A percentile compares a stretch with the other conserved stretches of the same genome.
phyloP scores from a whole-genome alignment of 2,888 invertebrate genomes.

The Seira ritae region DNA sequence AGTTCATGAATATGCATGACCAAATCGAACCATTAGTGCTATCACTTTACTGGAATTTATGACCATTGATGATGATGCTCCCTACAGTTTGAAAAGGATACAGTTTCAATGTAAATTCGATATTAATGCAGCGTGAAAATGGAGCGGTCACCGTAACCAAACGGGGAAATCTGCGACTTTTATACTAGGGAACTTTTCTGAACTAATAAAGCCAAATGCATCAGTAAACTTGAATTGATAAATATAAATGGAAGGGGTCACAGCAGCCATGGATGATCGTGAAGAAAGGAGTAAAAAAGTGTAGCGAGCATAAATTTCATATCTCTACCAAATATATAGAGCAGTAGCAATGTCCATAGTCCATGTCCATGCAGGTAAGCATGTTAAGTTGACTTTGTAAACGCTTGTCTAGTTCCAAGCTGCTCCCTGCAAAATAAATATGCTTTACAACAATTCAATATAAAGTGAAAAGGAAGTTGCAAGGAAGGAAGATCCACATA shows the following conservation, averaged over 20 bases:
- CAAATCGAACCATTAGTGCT: slow-evolving; percentile 47
- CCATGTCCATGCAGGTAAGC: neutral
- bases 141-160: slow-evolving; percentile 59
- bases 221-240: too few relatives aligned
- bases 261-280: too few relatives aligned
- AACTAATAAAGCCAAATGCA: too few relatives aligned
- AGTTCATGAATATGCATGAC: slow-evolving; percentile 60
- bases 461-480: neutral
- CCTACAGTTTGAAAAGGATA: slow-evolving; percentile 42
- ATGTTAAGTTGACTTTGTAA: too few relatives aligned
- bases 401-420: too few relatives aligned
- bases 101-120: slow-evolving; percentile 51
- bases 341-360: neutral
- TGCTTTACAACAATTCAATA: neutral
- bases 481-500: neutral
- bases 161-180: slow-evolving; percentile 34
- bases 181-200: too few relatives aligned
- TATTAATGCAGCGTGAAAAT: slow-evolving; percentile 62
- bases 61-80: neutral
- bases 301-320: too few relatives aligned
- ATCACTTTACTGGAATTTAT: slow-evolving; percentile 56
- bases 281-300: too few relatives aligned
- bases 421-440: too few relatives aligned
- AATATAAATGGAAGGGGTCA: too few relatives aligned
- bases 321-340: neutral